These are phyloP conservation scores for Axinella damicornis DNA, from an alignment of 37 sponge, comb jelly and placozoan species.

Conservation along the genomic window DNA sequence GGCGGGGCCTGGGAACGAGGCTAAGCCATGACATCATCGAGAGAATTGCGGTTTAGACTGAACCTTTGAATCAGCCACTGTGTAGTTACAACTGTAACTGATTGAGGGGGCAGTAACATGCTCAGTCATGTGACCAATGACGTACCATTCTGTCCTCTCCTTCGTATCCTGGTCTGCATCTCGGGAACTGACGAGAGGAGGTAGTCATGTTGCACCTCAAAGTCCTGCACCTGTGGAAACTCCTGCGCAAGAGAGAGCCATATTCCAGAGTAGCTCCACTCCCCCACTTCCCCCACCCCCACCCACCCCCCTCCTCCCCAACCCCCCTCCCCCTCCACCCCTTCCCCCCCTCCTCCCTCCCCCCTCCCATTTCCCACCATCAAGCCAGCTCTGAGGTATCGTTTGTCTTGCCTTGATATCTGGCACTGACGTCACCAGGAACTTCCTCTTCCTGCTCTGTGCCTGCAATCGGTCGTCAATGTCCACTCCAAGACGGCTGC, in stretches of 20 bases:
- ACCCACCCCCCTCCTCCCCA: too few relatives aligned
- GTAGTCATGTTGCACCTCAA: slow-evolving; percentile 85
- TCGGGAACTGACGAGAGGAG: slow-evolving; percentile 34
- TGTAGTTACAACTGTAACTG: too few relatives aligned
- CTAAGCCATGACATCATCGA: too few relatives aligned
- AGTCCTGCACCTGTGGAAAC: slow-evolving; percentile 69
- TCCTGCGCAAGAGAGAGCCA: slow-evolving; percentile 9
- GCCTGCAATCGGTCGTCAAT: slow-evolving; percentile 66
- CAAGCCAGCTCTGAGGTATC: not conserved
- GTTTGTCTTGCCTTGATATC: slow-evolving; percentile 23
- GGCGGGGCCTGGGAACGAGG: too few relatives aligned
- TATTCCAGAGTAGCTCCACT: not conserved
- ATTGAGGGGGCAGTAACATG: too few relatives aligned
- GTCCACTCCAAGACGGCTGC: slow-evolving; percentile 48
- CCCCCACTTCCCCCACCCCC: too few relatives aligned
- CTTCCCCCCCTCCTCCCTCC: not conserved
- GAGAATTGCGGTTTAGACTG: too few relatives aligned
- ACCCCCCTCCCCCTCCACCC: too few relatives aligned
- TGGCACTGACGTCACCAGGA: slow-evolving; percentile 53
- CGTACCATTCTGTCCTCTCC: slow-evolving; percentile 72
- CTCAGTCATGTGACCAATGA: too few relatives aligned
- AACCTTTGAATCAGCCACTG: too few relatives aligned
- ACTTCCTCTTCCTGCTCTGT: slow-evolving; percentile 82
- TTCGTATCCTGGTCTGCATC: slow-evolving; percentile 62
- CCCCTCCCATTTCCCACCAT: not conserved